A percentile compares a stretch with the other conserved stretches of the same genome.
Evolutionary conservation across 1,140 invertebrate genomes (phyloP).

Genomic region (Drosophila simulans): DNA sequence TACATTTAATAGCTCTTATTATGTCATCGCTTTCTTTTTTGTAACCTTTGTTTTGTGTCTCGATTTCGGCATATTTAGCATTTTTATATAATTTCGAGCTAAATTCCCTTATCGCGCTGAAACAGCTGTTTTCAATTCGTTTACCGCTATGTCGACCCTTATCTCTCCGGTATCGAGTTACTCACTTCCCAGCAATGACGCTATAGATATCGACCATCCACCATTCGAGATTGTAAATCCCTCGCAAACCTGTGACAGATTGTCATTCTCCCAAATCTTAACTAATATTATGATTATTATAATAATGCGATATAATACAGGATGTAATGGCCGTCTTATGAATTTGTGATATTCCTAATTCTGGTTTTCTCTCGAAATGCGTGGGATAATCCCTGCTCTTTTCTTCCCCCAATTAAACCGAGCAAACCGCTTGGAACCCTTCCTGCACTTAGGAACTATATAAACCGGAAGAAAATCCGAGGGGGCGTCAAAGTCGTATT

Average conservation of each 20-base stretch:
- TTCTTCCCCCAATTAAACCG: slow-evolving; percentile 56
- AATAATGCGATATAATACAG: not conserved
- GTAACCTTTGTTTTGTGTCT: slow-evolving; percentile 23
- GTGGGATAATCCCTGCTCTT: slow-evolving; percentile 44
- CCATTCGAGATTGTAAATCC: not conserved
- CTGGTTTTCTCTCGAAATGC: slow-evolving; percentile 25
- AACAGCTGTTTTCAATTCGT: slow-evolving; percentile 55
- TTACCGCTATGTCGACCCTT: slow-evolving; percentile 27
- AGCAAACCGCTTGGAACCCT: not conserved
- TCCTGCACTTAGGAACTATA: not conserved
- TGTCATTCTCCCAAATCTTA: not conserved
- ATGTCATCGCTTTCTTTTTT: slow-evolving; percentile 76
- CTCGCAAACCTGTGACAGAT: not conserved
- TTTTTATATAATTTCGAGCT: slow-evolving; percentile 60
- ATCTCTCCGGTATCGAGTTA: slow-evolving; percentile 26
- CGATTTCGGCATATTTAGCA: slow-evolving; percentile 43
- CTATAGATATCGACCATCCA: slow-evolving; percentile 23
- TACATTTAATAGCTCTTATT: slow-evolving; percentile 60
- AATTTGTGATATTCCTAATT: slow-evolving; percentile 33
- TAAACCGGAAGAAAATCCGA: slow-evolving; percentile 30
- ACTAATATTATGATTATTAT: no score
- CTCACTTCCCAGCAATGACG: slow-evolving; percentile 35
- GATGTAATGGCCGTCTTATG: not conserved
- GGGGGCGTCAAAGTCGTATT: slow-evolving; percentile 68
- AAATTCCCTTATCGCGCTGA: slow-evolving; percentile 23